Evolutionary conservation across 1,140 invertebrate species (phyloP).

Genomic region (Dinothrombium tinctorium): DNA sequence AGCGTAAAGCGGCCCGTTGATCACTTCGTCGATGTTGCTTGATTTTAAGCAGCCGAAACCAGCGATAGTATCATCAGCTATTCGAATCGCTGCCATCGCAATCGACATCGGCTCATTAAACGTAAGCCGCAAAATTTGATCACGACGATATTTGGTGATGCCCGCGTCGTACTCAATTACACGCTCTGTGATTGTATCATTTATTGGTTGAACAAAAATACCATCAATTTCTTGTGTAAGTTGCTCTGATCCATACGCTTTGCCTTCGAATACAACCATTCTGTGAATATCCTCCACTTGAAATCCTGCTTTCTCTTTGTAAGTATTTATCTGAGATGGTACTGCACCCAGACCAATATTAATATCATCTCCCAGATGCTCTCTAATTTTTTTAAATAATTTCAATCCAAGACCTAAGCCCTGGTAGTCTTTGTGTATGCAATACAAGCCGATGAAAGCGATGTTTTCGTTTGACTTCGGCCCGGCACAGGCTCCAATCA

Average conservation of each 20-base stretch:
- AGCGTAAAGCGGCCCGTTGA: slow-evolving; percentile 16
- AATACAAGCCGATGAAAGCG: slow-evolving; percentile 16
- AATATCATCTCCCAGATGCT: slow-evolving; percentile 13
- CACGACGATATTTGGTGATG: slow-evolving; percentile 9
- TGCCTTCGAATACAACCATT: slow-evolving; percentile 6
- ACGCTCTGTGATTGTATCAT: slow-evolving; percentile 1
- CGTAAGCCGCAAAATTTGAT: slow-evolving; percentile 6
- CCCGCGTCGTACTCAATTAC: slow-evolving; percentile 11
- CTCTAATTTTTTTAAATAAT: slow-evolving; percentile 14
- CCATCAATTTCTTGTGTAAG: slow-evolving; percentile 6
- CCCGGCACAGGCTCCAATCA: slow-evolving; percentile 14
- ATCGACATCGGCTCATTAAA: slow-evolving; percentile 11
- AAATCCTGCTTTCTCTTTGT: slow-evolving; percentile 13
- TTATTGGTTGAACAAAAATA: slow-evolving; percentile 2
- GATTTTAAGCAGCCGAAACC: slow-evolving; percentile 14
- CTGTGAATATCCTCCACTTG: slow-evolving; percentile 7
- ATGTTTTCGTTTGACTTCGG: slow-evolving; percentile 10
- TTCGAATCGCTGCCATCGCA: slow-evolving; percentile 10
- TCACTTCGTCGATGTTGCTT: slow-evolving; percentile 10
- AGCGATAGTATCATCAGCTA: slow-evolving; percentile 8
- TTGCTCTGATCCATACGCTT: neutral
- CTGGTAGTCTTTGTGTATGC: slow-evolving; percentile 11
- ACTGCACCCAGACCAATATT: no score
- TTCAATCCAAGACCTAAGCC: slow-evolving; percentile 14
- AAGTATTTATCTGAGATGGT: no score